A percentile compares a stretch with the other conserved stretches of the same genome.
phyloP scores from a whole-genome alignment of 2,797 vertebrate species.

The Botia almorhae region DNA sequence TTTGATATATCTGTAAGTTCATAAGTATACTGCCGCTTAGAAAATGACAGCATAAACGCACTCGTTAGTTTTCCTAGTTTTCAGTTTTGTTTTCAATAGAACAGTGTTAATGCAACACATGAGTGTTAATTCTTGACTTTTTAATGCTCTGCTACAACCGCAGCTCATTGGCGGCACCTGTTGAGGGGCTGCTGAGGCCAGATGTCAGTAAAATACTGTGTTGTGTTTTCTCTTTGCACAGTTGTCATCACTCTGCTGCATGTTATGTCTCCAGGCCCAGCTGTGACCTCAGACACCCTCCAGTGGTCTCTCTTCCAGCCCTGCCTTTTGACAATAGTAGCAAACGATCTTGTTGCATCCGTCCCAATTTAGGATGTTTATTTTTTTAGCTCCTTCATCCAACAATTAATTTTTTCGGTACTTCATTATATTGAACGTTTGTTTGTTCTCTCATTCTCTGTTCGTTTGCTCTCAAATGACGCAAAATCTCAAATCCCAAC shows the following conservation, averaged over 20 bases:
- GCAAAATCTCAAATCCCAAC: slow-evolving; percentile 20
- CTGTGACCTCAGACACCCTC: slow-evolving; percentile 44
- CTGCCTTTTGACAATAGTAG: slow-evolving; percentile 28
- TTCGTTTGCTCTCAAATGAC: slow-evolving; percentile 17
- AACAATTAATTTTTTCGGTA: background rate
- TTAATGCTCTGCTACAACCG: background rate
- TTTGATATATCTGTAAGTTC: background rate
- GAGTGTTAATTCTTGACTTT: background rate
- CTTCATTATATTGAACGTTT: background rate
- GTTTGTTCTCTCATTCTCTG: background rate
- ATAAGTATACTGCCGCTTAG: background rate
- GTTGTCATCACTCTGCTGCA: slow-evolving; percentile 39
- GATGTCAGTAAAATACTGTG: slow-evolving; percentile 11
- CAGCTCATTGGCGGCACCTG: slow-evolving; percentile 17
- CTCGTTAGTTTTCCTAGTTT: no score
- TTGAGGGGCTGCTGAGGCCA: slow-evolving; percentile 6
- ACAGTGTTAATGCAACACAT: background rate
- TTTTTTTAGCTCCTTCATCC: background rate
- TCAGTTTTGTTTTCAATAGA: no score
- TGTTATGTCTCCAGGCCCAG: slow-evolving; percentile 45
- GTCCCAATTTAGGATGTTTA: background rate
- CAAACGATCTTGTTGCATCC: background rate
- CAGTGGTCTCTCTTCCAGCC: background rate
- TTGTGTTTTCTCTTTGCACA: slow-evolving; percentile 49
- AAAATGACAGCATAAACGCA: background rate